A percentile compares a stretch with the other conserved stretches of the same genome.
Evolutionary conservation across 2,797 vertebrate species (phyloP).

Genomic region (Gymnopithys bicolor): DNA sequence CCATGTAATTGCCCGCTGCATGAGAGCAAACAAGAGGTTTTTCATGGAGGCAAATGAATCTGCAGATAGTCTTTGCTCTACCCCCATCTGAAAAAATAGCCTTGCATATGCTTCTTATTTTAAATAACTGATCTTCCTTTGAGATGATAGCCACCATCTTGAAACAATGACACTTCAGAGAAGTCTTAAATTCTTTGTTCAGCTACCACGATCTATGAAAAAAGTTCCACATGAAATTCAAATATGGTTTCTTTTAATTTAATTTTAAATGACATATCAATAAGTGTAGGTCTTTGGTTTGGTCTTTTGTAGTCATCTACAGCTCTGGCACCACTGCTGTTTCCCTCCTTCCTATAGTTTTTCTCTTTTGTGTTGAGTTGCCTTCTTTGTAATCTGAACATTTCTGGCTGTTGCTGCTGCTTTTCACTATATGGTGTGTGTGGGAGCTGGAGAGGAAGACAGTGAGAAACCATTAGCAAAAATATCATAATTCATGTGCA

Average conservation of each 20-base stretch:
- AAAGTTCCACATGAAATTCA: background rate
- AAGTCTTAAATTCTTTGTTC: background rate
- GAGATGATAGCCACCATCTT: background rate
- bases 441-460: background rate
- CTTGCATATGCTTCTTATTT: background rate
- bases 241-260: background rate
- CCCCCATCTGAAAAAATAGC: background rate
- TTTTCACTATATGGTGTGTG: background rate
- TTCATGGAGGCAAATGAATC: background rate
- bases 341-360: background rate
- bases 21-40: background rate
- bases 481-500: background rate
- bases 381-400: background rate
- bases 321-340: background rate
- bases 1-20: background rate
- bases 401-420: background rate
- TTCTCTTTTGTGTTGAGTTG: background rate
- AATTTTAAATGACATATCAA: conserved; percentile 6
- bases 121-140: conserved; percentile 1
- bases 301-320: background rate
- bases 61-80: background rate
- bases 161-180: conserved; percentile 24
- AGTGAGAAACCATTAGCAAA: background rate
- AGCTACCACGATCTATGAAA: background rate
- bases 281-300: background rate